phyloP scores from a whole-genome alignment of 2,113 vertebrate species.

The Gallinago paraguaiae region DNA sequence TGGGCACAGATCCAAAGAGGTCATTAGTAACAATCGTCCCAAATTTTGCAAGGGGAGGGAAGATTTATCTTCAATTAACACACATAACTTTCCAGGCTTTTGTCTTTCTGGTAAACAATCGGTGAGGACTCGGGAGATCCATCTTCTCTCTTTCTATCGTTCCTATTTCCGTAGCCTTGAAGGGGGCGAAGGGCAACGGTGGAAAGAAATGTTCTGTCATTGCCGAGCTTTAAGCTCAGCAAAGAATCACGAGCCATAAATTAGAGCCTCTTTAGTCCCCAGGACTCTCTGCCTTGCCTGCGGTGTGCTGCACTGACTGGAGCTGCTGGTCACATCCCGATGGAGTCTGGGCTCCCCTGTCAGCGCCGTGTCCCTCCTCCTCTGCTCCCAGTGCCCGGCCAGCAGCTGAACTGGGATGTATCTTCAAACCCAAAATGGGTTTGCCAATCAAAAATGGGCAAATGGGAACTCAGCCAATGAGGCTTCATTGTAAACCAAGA shows the following conservation, averaged over 20 bases:
- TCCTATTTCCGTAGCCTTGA: constrained; percentile 2
- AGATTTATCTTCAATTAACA: constrained; percentile 61
- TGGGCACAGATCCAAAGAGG: constrained; percentile 72
- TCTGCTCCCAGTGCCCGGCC: background rate
- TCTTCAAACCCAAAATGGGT: background rate
- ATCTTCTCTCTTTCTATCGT: background rate
- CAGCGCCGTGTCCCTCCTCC: background rate
- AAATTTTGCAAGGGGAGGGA: constrained; percentile 64
- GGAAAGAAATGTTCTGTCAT: background rate
- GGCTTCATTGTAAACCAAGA: background rate
- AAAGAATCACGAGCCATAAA: background rate
- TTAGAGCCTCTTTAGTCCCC: background rate
- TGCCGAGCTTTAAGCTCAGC: constrained; percentile 44
- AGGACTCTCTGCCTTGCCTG: background rate
- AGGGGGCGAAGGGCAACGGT: background rate
- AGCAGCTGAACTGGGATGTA: accelerated
- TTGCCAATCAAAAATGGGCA: background rate
- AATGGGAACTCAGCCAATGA: background rate
- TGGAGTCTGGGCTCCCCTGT: background rate
- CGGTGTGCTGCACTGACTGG: accelerated
- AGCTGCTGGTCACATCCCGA: background rate
- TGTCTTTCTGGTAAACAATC: constrained; percentile 37
- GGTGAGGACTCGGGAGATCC: background rate
- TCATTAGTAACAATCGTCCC: constrained; percentile 69
- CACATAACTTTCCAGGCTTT: constrained; percentile 33